Base-by-base conservation (phyloP, 1,140 invertebrate species). In the Maconellicoccus hirsutus region DNA sequence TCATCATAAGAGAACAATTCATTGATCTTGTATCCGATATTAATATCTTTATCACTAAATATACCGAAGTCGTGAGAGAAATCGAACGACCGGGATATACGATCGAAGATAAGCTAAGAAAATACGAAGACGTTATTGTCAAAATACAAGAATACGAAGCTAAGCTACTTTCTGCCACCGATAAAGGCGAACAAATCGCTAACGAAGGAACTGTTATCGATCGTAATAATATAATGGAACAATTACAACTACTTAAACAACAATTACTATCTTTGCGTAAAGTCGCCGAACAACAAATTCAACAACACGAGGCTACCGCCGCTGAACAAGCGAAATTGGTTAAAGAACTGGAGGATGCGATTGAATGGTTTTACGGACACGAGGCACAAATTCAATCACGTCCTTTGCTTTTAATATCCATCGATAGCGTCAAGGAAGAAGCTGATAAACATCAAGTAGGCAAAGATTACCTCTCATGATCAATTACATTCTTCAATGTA, bases 131-230 rank as follows among this genome's bases (percentile, higher is more conserved):
- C 75, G 78, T 90, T 0, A 91, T 92, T 74, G 77, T 85, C 0
- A 91, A 91, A 76, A 92, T 93, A 61, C 90, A 93, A 79, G 89
- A 92, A 76, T 92, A 89, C 78, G 93, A 96, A 78, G 92, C 90
- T n/a, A 82, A 89, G 10, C 78, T 96, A 8, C 89, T 90, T 0
- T 87, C 89, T 22, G 92, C 93, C 0, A 88, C 86, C 22, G 93
- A 96, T 75, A 96, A 95, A 80, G 94, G 92, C 0, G 90, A 93
- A 77, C 90, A 93, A 78, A 94, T 97, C 25, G 90, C 90, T 8
- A 86, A 87, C 0, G 94, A 96, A 80, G 91, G 92, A 39, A 88
- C 90, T 12, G 86, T 88, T 0, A 87, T 88, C 19, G 93, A 96
- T 76, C 85, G 89, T 73, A 94, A 95, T 76, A 87, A 87, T 75